A percentile compares a stretch with the other conserved stretches of the same genome.
Conservation (phyloP, 23 tunicate species). For the Diplosoma virens region DNA sequence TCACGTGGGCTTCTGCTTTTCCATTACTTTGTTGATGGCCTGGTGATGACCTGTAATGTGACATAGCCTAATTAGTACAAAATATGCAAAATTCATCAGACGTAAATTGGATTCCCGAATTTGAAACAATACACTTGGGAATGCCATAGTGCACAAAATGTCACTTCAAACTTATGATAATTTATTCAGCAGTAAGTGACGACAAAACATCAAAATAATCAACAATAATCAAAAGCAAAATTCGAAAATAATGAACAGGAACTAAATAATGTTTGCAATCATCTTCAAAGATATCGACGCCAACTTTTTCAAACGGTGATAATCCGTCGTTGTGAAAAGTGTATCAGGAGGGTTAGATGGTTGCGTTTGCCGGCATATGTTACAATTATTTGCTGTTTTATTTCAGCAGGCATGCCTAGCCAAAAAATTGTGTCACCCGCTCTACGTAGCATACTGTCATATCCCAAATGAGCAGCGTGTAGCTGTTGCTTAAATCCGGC, state of each 20-base stretch:
- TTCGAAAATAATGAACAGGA: constrained; percentile 23
- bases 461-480: constrained; percentile 12
- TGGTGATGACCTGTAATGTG: background rate
- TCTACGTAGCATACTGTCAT: constrained; percentile 40
- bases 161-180: background rate
- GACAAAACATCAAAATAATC: constrained; percentile 15
- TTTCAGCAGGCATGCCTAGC: constrained; percentile 22
- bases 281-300: constrained; percentile 16
- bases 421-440: constrained; percentile 15
- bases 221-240: too few species aligned
- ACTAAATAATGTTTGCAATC: constrained; percentile 5
- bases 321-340: constrained; percentile 11
- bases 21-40: constrained; percentile 26
- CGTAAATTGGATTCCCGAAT: constrained; percentile 6
- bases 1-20: constrained; percentile 22
- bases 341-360: constrained; percentile 5
- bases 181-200: background rate
- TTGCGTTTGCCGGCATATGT: background rate
- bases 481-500: background rate
- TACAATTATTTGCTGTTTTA: constrained; percentile 2
- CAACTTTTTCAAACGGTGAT: constrained; percentile 22
- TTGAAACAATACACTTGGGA: constrained; percentile 16
- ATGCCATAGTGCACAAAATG: constrained; percentile 30
- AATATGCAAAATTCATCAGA: constrained; percentile 10
- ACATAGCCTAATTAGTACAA: background rate